phyloP scores from a whole-genome alignment of 2,797 vertebrate genomes.

The Artibeus lituratus region DNA sequence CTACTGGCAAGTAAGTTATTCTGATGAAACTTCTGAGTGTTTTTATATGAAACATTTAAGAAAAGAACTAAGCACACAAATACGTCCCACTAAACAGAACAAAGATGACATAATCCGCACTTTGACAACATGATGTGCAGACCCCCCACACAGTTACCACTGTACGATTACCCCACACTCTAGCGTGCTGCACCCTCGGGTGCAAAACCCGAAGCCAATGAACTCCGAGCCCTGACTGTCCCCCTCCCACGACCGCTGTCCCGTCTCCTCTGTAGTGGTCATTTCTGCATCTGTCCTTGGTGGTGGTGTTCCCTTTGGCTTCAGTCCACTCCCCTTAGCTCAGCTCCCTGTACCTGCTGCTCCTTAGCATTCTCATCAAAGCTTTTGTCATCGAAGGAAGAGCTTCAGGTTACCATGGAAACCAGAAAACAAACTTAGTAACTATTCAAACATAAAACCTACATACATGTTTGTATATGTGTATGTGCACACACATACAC shows the following conservation, averaged over 20 bases:
- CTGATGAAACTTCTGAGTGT: not conserved
- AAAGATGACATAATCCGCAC: not conserved
- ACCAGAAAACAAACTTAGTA: not conserved
- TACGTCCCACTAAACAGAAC: not conserved
- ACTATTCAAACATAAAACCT: not conserved
- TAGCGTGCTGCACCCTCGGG: rapidly evolving
- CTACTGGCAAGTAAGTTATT: not conserved
- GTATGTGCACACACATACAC: not conserved
- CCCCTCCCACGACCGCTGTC: too few species aligned
- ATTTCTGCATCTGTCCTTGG: not conserved
- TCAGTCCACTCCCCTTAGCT: not conserved
- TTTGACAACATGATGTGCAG: not conserved
- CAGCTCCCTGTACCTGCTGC: not conserved
- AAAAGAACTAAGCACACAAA: not conserved
- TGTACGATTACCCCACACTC: too few species aligned
- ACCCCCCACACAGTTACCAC: not conserved
- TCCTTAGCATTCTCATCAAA: not conserved
- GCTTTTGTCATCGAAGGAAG: not conserved
- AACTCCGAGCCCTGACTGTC: not conserved
- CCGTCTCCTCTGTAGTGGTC: not conserved
- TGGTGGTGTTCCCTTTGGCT: not conserved
- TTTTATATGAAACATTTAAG: not conserved
- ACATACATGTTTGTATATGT: rapidly evolving
- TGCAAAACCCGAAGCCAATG: not conserved
- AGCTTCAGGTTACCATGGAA: not conserved